Conservation (phyloP, 2,113 vertebrate genomes). For the Rhabdornis inornatus region DNA sequence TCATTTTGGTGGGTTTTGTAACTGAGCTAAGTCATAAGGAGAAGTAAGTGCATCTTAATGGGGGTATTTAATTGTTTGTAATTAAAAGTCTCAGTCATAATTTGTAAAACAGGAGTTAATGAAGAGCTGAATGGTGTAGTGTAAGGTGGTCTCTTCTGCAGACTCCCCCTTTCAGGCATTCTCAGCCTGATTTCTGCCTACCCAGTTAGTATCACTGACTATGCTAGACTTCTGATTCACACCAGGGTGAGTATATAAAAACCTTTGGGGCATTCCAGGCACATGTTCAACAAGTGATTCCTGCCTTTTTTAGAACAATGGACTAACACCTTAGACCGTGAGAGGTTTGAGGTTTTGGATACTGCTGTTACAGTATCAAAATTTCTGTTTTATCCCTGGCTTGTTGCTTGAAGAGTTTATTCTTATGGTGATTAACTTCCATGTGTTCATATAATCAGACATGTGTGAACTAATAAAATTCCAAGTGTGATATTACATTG, state of each 20-base stretch:
- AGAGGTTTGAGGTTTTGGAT: background rate
- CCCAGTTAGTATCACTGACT: background rate
- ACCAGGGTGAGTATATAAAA: background rate
- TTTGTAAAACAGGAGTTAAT: background rate
- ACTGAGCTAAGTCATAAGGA: background rate
- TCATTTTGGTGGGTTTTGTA: background rate
- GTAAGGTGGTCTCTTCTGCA: background rate
- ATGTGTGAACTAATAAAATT: constrained; percentile 34
- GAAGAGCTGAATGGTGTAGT: background rate
- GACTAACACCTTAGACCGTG: background rate
- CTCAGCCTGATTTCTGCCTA: background rate
- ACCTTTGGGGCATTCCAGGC: background rate
- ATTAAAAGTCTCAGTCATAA: background rate
- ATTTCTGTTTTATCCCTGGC: background rate
- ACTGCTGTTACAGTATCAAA: background rate
- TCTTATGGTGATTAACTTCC: background rate
- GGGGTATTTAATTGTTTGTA: background rate
- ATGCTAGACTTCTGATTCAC: background rate
- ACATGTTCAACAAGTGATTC: background rate
- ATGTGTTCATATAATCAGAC: background rate
- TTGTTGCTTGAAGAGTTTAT: background rate
- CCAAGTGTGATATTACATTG: background rate
- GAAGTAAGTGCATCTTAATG: background rate
- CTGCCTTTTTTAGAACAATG: background rate
- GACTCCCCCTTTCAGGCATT: background rate